These are phyloP conservation scores for Motacilla alba DNA, from an alignment of 2,113 vertebrate species.

Conservation along the genomic window DNA sequence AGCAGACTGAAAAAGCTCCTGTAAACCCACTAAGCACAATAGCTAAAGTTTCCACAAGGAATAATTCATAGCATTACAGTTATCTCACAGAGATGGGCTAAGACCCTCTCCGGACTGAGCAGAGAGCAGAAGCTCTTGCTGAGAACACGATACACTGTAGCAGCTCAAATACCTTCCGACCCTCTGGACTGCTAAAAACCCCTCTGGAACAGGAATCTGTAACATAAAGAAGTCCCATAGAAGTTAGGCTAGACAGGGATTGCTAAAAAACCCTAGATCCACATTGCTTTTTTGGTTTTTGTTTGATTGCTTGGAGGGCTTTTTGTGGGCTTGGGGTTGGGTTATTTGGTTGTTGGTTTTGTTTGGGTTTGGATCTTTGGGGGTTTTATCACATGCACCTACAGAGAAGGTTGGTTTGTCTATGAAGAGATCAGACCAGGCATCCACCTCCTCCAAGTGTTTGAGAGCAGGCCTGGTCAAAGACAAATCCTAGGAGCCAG, in stretches of 20 bases:
- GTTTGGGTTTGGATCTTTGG: background rate
- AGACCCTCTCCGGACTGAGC: background rate
- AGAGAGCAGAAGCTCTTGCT: background rate
- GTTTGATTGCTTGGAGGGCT: background rate
- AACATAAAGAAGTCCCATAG: background rate
- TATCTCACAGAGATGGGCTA: background rate
- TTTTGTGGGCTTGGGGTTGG: background rate
- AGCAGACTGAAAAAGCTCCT: slow-evolving; percentile 15
- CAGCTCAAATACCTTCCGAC: background rate
- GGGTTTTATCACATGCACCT: background rate
- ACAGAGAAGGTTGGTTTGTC: background rate
- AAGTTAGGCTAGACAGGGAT: background rate
- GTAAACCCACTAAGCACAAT: slow-evolving; percentile 18
- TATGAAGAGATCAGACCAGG: background rate
- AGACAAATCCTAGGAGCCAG: background rate
- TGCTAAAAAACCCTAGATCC: background rate
- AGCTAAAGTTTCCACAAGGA: slow-evolving; percentile 16
- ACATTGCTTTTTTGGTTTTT: rapidly evolving
- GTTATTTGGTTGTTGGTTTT: background rate
- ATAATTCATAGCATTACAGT: background rate
- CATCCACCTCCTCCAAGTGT: background rate
- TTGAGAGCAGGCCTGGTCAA: background rate
- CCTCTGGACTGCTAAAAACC: background rate
- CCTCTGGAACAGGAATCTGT: background rate
- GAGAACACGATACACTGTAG: background rate